Conservation (phyloP, 2,888 invertebrate genomes). For the Brachypalpus laphriformis region DNA sequence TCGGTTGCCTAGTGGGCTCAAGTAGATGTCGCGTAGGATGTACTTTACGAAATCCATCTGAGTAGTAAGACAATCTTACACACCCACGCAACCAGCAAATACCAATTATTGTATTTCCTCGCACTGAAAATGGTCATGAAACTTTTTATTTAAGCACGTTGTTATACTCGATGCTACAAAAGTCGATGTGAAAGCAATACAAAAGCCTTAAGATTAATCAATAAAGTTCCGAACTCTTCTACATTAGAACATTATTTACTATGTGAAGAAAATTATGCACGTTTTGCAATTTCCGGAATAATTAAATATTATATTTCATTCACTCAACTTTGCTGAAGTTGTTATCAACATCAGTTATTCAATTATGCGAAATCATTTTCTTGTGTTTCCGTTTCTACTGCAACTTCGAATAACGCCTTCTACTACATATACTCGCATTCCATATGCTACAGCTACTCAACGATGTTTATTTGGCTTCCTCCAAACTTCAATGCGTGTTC, state of each 20-base stretch:
- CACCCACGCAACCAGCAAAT: too few species aligned
- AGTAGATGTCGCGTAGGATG: too few species aligned
- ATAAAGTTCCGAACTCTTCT: background rate
- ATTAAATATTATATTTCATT: constrained; percentile 36
- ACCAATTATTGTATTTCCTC: too few species aligned
- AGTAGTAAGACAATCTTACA: too few species aligned
- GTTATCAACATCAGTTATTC: constrained; percentile 36
- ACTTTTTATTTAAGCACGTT: background rate
- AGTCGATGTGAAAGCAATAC: background rate
- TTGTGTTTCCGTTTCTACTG: background rate
- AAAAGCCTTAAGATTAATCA: background rate
- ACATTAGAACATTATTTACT: background rate
- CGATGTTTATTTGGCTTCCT: constrained; percentile 35
- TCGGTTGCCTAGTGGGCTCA: too few species aligned
- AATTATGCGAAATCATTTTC: constrained; percentile 49
- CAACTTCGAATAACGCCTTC: background rate
- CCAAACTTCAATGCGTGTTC: constrained; percentile 35
- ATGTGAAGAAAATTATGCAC: background rate
- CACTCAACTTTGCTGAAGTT: constrained; percentile 29
- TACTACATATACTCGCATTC: background rate
- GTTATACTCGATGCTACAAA: background rate
- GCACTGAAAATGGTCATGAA: too few species aligned
- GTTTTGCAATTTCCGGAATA: constrained; percentile 38
- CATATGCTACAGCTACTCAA: constrained; percentile 30
- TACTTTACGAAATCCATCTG: too few species aligned